These are phyloP conservation scores for Phalloptychus januarius DNA, from an alignment of 2,797 vertebrate species.

Conservation along the genomic window DNA sequence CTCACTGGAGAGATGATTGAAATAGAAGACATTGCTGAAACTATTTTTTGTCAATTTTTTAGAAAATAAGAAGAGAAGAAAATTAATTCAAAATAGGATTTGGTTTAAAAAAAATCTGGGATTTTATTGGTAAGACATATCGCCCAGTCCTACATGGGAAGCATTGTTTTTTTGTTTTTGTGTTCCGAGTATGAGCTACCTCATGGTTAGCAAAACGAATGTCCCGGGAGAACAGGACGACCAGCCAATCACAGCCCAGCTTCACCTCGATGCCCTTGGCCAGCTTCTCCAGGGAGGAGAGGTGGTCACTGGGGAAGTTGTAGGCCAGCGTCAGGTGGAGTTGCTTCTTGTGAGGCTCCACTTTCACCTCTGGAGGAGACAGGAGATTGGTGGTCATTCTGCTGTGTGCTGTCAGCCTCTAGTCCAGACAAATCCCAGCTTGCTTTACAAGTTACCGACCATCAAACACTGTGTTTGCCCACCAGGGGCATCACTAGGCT, in stretches of 20 bases:
- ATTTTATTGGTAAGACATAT: no score
- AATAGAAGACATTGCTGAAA: no score
- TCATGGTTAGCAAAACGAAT: conserved; percentile 94
- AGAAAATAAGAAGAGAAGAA: no score
- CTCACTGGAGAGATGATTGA: no score
- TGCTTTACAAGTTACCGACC: background rate
- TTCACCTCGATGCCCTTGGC: conserved; percentile 91
- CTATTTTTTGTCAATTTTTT: no score
- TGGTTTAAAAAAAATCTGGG: background rate
- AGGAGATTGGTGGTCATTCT: background rate
- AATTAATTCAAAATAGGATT: no score
- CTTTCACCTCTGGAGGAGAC: conserved; percentile 84
- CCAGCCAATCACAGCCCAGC: conserved; percentile 94
- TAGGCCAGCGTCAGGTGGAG: conserved; percentile 95
- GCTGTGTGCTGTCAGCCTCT: background rate
- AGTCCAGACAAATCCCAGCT: background rate
- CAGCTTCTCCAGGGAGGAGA: conserved; percentile 89
- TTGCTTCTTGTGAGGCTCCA: conserved; percentile 97
- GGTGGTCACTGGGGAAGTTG: conserved; percentile 91
- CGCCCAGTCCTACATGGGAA: background rate
- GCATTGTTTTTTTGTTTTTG: no score
- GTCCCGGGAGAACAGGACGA: conserved; percentile 91
- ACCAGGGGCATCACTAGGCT: no score
- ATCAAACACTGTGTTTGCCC: no score
- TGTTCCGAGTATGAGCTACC: conserved; percentile 68